Evolutionary conservation across 2,797 vertebrate species (phyloP).

Genomic region (Sebastes vulpes): DNA sequence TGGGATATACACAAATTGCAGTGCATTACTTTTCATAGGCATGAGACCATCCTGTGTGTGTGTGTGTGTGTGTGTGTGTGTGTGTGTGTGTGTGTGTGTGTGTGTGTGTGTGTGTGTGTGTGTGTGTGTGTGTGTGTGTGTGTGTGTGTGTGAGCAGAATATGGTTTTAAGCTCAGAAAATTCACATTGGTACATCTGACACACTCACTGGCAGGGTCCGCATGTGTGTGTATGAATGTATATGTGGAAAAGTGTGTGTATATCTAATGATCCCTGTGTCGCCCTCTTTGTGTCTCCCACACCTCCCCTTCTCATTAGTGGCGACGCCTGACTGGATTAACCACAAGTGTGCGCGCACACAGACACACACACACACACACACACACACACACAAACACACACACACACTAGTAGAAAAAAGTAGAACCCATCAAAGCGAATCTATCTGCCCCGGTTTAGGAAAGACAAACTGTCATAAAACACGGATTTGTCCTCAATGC

Average conservation of each 20-base stretch:
- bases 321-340: conserved; percentile 75
- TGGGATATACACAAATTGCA: too few relatives aligned
- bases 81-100: background rate
- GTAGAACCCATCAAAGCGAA: conserved; percentile 66
- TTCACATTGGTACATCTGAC: background rate
- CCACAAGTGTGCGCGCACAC: background rate
- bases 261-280: conserved; percentile 55
- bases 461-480: conserved; percentile 77
- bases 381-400: background rate
- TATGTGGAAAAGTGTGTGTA: background rate
- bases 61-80: background rate
- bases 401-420: conserved; percentile 14
- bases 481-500: conserved; percentile 63
- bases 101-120: background rate
- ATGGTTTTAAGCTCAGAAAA: background rate
- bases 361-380: background rate
- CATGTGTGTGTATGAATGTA: background rate
- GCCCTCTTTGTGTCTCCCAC: conserved; percentile 56
- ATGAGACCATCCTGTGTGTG: background rate
- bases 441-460: conserved; percentile 43
- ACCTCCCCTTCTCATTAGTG: conserved; percentile 71
- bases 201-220: background rate
- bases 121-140: background rate
- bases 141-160: background rate
- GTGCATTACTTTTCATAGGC: too few relatives aligned